phyloP scores from a whole-genome alignment of 2,888 invertebrate genomes.

The Eupithecia exiguata region DNA sequence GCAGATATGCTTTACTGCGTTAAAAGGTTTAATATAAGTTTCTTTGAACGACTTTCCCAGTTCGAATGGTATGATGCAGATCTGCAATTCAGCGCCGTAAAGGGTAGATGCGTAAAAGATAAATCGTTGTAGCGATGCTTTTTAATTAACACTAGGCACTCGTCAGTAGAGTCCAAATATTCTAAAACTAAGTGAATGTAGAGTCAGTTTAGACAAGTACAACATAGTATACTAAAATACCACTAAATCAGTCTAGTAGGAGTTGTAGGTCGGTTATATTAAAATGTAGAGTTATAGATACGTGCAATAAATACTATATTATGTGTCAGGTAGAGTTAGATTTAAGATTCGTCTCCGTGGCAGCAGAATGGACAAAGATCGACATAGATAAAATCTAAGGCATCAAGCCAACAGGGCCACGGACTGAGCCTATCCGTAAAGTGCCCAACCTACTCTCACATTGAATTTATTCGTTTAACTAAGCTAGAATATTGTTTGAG shows the following conservation, averaged over 20 bases:
- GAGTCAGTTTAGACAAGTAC: constrained; percentile 54
- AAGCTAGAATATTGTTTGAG: neutral
- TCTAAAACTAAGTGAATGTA: constrained; percentile 59
- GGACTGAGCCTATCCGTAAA: constrained; percentile 14
- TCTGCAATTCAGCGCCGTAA: too few relatives aligned
- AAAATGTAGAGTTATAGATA: constrained; percentile 53
- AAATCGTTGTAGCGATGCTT: constrained; percentile 75
- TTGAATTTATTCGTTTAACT: neutral
- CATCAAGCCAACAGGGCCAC: neutral
- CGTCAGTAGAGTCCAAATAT: constrained; percentile 50
- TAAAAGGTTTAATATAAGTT: too few relatives aligned
- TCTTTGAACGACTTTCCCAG: too few relatives aligned
- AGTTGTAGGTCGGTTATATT: constrained; percentile 68
- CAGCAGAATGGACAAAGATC: constrained; percentile 27
- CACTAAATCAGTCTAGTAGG: constrained; percentile 82
- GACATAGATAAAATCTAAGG: neutral
- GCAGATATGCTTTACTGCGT: too few relatives aligned
- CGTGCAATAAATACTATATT: constrained; percentile 67
- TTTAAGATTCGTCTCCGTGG: constrained; percentile 48
- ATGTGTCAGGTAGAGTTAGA: constrained; percentile 67
- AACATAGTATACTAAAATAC: constrained; percentile 70
- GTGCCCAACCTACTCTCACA: neutral
- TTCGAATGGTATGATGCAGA: too few relatives aligned
- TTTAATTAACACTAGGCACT: constrained; percentile 54
- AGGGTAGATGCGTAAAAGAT: constrained; percentile 70